Base-by-base conservation (phyloP, 2,888 invertebrate species). In the Mellilla xanthometata region DNA sequence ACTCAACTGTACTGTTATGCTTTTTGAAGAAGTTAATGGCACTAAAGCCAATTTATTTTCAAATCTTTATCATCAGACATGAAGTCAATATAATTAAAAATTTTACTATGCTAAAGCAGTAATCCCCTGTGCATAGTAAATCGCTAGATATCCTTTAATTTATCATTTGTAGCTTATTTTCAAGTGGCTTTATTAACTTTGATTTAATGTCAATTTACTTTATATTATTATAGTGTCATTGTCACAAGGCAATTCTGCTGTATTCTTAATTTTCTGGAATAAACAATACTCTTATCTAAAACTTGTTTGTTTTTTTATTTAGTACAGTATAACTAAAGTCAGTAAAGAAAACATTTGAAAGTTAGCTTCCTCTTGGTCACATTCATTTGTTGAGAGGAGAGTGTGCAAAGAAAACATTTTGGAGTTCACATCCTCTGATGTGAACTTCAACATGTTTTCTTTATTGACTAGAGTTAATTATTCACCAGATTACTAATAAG, bases 61-160 rank as follows among this genome's bases (percentile, higher is more conserved):
- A 19, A 19, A 6, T 6, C 6, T 19, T 3, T 19, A 6, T 3
- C 3, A 19, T 4, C 6, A 6, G 19, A 3, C 6, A 19, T 19
- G 6, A 4, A 19, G 3, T 19, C 19, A n/a, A n/a, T n/a, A 24
- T 24, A 8, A 8, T 24, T n/a, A 8, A n/a, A 24, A 24, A 24
- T n/a, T 1, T 24, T 5, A 19, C 15, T 19, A 19, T 24, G 24
- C 24, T 19, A 19, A 19, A 6, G 4, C 15, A 19, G 15, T 5
- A 19, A 1, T n/a, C 8, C 24, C 24, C n/a, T 24, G 8, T 8
- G 29, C 33, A 39, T 34, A 23, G 35, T 40, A 42, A 44, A 45
- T 39, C 41, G 41, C 47, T 42, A 48, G 41, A 38, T 33, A 41
- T 48, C 47, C 32, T 33, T 26, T 32, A 41, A 11, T 32, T 36